Base-by-base conservation (phyloP, 2,888 invertebrate genomes). In the Cataglyphis altisquamis region DNA sequence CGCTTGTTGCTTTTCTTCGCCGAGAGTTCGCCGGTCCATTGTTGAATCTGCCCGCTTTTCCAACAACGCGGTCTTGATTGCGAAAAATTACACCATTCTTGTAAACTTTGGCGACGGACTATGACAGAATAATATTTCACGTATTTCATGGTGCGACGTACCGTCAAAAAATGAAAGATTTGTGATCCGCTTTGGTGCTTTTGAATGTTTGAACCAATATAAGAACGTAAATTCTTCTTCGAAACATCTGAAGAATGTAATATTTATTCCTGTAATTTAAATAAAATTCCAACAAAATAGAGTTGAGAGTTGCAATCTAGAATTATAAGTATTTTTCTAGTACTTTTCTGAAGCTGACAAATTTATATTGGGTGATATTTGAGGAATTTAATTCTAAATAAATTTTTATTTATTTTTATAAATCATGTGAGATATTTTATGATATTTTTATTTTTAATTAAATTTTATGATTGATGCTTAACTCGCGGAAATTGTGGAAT, bases 81-180 rank as follows among this genome's bases (percentile, higher is more conserved):
- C 73, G 60, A 80, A 80, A 72, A 73, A 80, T 80, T 80, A 60
- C 74, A 21, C 41, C 8, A 70, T 75, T 75, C 73, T 72, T 72
- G 57, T 45, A 57, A 78, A 78, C 41, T 78, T 78, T 45, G 55
- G 57, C 68, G 25, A 52, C 48, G 8, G 48, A 39, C 32, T 10
- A n/a, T 41, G 55, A 29, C 70, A 39, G 68, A 77, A 55, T 75
- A 18, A 32, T 68, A 29, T 77, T 77, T 77, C n/a, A 57, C 6
- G 29, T 4, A 1, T 36, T 25, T 21, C 52, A 21, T 12, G n/a
- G 12, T 4, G 15, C 39, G n/a, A 39, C 3, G n/a, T 39, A 15
- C 25, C 1, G 29, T 55, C 9, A n/a, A 12, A 57, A 68, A 77
- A 12, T 41, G 5, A 68, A 12, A 18, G 15, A 39, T 32, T 63